Conservation (phyloP, 2,888 invertebrate species). For the Scaeva pyrastri region DNA sequence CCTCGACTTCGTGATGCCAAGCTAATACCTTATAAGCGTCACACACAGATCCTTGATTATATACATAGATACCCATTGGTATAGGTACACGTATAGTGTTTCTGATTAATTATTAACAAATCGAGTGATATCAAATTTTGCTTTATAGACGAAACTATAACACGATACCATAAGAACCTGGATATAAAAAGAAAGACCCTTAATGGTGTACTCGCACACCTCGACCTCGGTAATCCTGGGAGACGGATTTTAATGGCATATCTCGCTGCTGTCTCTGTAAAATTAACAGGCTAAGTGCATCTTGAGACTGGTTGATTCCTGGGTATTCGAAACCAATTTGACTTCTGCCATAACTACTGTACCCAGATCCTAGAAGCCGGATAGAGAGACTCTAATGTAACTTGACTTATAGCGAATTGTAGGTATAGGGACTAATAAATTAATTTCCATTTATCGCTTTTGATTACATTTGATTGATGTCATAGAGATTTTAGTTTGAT, state of each 20-base stretch:
- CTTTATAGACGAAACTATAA: slow-evolving; percentile 22
- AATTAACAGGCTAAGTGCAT: slow-evolving; percentile 71
- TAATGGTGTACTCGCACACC: slow-evolving; percentile 45
- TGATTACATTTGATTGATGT: slow-evolving; percentile 62
- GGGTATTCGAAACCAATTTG: neutral
- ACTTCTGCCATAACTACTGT: neutral
- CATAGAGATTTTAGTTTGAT: slow-evolving; percentile 35
- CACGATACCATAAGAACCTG: no score
- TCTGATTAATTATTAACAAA: slow-evolving; percentile 68
- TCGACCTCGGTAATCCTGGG: neutral
- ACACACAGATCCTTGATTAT: neutral
- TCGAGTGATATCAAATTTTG: slow-evolving; percentile 43
- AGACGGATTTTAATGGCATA: slow-evolving; percentile 38
- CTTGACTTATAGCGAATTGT: no score
- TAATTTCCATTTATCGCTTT: slow-evolving; percentile 65
- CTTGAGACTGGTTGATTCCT: slow-evolving; percentile 60
- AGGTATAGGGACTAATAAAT: slow-evolving; percentile 50
- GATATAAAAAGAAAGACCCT: slow-evolving; percentile 35
- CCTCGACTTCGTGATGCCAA: neutral
- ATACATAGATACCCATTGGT: neutral
- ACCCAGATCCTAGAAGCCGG: no score
- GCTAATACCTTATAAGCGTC: slow-evolving; percentile 15
- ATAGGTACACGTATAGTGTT: neutral
- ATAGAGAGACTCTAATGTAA: no score
- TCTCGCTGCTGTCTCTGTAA: neutral